phyloP scores from a whole-genome alignment of 92 coral and sea anemone species.

The Epizoanthus ramosus region DNA sequence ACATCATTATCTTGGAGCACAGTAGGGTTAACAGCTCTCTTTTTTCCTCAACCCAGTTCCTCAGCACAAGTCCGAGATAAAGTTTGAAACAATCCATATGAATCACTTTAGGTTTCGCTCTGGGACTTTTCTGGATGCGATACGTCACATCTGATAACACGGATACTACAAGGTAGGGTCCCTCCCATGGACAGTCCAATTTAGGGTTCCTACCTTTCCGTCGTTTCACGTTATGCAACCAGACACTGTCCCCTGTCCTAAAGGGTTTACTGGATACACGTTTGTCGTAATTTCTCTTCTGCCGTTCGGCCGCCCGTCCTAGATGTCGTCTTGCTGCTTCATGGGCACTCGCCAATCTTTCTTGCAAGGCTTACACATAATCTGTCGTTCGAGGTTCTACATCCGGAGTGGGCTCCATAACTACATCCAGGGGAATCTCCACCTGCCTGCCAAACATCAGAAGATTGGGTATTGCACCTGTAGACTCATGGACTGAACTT shows the following conservation, averaged over 20 bases:
- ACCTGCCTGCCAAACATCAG: conserved; percentile 53
- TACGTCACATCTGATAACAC: conserved; percentile 47
- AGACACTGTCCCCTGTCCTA: conserved; percentile 67
- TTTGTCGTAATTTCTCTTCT: conserved; percentile 63
- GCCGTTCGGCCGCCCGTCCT: conserved; percentile 50
- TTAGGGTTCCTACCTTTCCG: conserved; percentile 51
- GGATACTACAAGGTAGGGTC: conserved; percentile 48
- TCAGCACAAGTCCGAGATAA: conserved; percentile 43
- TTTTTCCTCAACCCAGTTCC: conserved; percentile 6
- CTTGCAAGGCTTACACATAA: conserved; percentile 47
- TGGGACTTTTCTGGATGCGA: conserved; percentile 50
- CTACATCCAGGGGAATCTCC: conserved; percentile 43
- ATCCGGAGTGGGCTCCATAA: conserved; percentile 46
- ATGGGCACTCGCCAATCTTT: conserved; percentile 53
- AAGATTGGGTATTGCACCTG: conserved; percentile 37
- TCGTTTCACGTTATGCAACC: conserved; percentile 58
- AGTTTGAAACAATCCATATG: conserved; percentile 54
- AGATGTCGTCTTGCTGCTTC: conserved; percentile 52
- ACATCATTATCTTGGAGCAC: not conserved
- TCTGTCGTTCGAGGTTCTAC: conserved; percentile 36
- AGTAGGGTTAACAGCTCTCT: too few species aligned
- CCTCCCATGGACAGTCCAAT: conserved; percentile 55
- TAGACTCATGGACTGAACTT: conserved; percentile 29
- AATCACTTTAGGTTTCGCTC: conserved; percentile 55
- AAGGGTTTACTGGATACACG: conserved; percentile 44